phyloP scores from a whole-genome alignment of 2,113 vertebrate genomes.

The Calonectris borealis region DNA sequence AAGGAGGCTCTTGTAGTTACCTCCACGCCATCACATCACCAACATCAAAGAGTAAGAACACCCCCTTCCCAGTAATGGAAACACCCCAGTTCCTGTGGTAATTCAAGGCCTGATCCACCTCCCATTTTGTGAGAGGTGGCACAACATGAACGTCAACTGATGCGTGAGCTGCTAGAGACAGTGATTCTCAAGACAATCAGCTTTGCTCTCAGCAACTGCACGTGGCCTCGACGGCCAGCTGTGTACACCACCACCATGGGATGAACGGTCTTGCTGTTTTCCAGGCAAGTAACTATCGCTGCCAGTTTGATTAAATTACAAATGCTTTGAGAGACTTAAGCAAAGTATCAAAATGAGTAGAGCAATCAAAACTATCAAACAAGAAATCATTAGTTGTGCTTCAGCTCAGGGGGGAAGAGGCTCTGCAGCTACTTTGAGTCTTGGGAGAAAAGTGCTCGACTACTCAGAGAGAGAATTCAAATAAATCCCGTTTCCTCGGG shows the following conservation, averaged over 20 bases:
- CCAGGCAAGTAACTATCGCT: not conserved
- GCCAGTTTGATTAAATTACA: conserved; percentile 3
- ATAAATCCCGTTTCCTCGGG: not conserved
- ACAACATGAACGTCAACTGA: not conserved
- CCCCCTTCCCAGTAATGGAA: not conserved
- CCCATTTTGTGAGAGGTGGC: not conserved
- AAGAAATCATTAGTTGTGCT: not conserved
- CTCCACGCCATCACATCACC: not conserved
- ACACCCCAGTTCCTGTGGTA: not conserved
- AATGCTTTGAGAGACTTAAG: not conserved
- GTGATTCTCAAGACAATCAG: not conserved
- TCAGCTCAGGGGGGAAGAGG: not conserved
- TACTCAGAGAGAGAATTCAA: not conserved
- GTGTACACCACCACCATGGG: not conserved
- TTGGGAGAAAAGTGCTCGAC: not conserved
- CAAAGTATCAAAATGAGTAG: not conserved
- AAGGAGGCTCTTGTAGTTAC: not conserved
- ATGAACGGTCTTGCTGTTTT: not conserved
- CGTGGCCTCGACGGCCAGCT: not conserved
- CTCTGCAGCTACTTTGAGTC: not conserved
- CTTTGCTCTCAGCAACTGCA: not conserved
- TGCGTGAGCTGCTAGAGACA: not conserved
- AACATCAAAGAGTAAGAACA: conserved; percentile 1
- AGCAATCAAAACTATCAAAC: not conserved
- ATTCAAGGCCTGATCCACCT: not conserved